Base-by-base conservation (phyloP, 2,888 invertebrate genomes). In the Oxystoma pomonae region DNA sequence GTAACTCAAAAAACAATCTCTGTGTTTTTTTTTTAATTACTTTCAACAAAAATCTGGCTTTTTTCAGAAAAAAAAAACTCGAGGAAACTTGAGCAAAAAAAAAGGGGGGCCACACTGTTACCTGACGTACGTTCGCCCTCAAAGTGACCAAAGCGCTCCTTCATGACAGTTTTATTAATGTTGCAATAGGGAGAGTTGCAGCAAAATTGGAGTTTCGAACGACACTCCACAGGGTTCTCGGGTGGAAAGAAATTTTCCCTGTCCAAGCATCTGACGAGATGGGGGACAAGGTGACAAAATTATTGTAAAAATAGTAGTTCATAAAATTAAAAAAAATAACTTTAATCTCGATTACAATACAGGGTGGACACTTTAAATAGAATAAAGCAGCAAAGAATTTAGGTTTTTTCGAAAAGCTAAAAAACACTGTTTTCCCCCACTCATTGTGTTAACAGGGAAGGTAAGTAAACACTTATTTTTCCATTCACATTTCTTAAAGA, bases 161-260 rank as follows among this genome's bases (percentile, higher is more conserved):
- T 19, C 19, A 53, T 7, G 5, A 53, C 7, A 19, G 53, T 17
- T 19, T 53, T 19, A 53, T 53, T 53, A 19, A 16, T 5, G 53
- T 53, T 87, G 83, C 87, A 87, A 80, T 81, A 81, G 79, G 87
- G 84, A 76, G 76, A 79, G 75, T 82, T 77, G 81, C 87, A 87
- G 80, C 84, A 84, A 66, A 70, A 63, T 61, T 71, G 55, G 21
- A 66, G 58, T 12, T 62, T 58, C 20, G 58, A 61, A 18, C 18
- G 59, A 62, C 66, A 86, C 79, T 75, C 78, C 69, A 76, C 75
- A 57, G 86, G 83, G 71, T 81, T 78, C 78, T 86, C 87, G 73
- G 86, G 87, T 71, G 88, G 88, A 75, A 87, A 84, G 84, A 76
- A 80, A 51, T 74, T 64, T 68, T 67, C 72, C 73, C 73, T 75